Base-by-base conservation (phyloP, 2,113 vertebrate genomes). In the Ammodytes dubius region DNA sequence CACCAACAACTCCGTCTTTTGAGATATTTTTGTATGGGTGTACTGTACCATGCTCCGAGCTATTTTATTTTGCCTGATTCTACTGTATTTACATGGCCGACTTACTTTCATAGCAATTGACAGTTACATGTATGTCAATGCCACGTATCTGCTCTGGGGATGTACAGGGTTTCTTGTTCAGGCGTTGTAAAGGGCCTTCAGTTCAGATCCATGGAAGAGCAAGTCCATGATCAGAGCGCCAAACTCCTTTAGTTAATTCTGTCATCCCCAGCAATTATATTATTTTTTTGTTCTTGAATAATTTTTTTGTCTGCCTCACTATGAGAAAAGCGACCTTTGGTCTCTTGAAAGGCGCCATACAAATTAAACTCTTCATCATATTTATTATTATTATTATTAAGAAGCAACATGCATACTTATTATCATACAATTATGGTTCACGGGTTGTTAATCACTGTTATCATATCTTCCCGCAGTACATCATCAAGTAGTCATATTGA, bases 391-490 rank as follows among this genome's bases (percentile, higher is more conserved):
- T 27, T 27, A 27, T 52, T 14, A 5, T 11, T 40, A 15, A 40
- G 76, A 46, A 69, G 3, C 37, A 12, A 39, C 27, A 63, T 15
- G 5, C 14, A 5, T 12, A 10, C 43, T 7, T 66, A 35, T 58
- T 43, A 68, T 53, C 65, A 7, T 9, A 52, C n/a, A 60, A 19
- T 56, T 37, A 82, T 60, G 39, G 1, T 40, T 15, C 6, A 52
- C 43, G 77, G 78, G 80, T 57, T 79, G 14, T 49, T 77, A 65
- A 65, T 81, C 53, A 81, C 35, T 46, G 6, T 10, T 54, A 63
- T 35, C 10, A 17, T 47, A 12, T 77, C n/a, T 52, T 63, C 19
- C 50, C 67, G 66, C 45, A 46, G 1, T 15, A 77, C 3, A 72
- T 70, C 59, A 70, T 79, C 68, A 39, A 45, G 19, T 49, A 59